Base-by-base conservation (phyloP, 2,888 invertebrate species). In the Stenichneumon culpator region DNA sequence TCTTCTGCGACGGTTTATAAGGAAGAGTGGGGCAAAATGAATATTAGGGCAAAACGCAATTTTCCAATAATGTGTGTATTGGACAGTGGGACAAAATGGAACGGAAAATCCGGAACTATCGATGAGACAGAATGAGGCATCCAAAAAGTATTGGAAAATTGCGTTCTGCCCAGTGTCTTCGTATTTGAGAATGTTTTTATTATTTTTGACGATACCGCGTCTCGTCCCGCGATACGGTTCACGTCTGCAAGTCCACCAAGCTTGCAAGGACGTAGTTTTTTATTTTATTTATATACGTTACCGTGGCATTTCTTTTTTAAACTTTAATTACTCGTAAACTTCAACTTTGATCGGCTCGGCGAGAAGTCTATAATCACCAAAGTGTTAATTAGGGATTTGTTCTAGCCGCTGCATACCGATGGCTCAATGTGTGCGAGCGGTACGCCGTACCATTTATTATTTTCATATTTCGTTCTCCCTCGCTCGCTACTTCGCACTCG, bases 391-490 rank as follows among this genome's bases (percentile, higher is more conserved):
- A 19, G 3, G 47, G 14, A 50, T 25, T 69, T 5, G 3, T 5
- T 28, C 5, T 5, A 28, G 28, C 44, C 39, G 39, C 9, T 22
- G 72, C 83, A 69, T 82, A 86, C 86, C 87, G 88, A 87, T 88
- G 89, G 88, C 79, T 74, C 78, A 39, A 32, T 65, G 77, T 67
- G 70, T 57, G 39, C 63, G 28, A 65, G 69, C 70, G 32, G 39
- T 77, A 72, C 72, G 67, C 54, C 65, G 50, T 68, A 74, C 63
- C 32, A 79, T 75, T 68, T 77, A 57, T 22, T 78, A 72, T 78
- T 70, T 79, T 70, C 57, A 70, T 47, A 68, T 67, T 11, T 74
- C 72, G 75, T 77, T 72, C 70, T 79, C 73, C 28, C 60, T 39
- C 50, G 28, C 70, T 73, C 22, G 36, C 47, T 80, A 19, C 60